A percentile compares a stretch with the other conserved stretches of the same genome.
These are phyloP conservation scores for Lepidurus couesii DNA, from an alignment of 1,140 invertebrate species.

Conservation along the genomic window DNA sequence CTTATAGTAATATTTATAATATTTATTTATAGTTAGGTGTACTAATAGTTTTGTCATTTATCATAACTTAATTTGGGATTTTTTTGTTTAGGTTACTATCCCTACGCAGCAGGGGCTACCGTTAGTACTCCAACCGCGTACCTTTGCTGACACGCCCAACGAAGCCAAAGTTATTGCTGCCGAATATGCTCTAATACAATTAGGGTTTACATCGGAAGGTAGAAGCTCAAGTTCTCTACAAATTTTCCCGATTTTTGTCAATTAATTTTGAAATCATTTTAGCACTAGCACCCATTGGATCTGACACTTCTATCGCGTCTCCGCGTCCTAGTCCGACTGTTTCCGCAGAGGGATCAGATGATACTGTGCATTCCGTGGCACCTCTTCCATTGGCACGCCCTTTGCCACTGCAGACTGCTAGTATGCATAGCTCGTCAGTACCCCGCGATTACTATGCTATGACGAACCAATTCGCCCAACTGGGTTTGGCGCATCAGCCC, in stretches of 20 bases:
- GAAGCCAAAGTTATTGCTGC: constrained; percentile 26
- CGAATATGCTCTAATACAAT: neutral
- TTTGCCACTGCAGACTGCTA: neutral
- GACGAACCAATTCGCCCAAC: neutral
- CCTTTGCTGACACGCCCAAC: neutral
- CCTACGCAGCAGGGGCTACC: neutral
- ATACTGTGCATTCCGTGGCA: neutral
- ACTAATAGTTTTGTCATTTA: neutral
- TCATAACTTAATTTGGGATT: neutral
- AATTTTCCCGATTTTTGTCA: neutral
- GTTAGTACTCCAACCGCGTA: neutral
- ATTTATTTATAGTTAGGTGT: neutral
- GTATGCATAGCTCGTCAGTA: neutral
- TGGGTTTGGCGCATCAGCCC: neutral
- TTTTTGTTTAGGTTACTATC: neutral
- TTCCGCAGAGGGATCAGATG: neutral
- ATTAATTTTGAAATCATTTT: neutral
- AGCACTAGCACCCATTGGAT: neutral
- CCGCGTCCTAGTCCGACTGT: neutral
- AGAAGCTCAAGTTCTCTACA: neutral
- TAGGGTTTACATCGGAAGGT: neutral
- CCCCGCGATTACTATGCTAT: neutral
- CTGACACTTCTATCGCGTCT: neutral
- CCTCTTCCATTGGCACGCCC: neutral
- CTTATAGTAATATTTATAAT: neutral